phyloP scores from a whole-genome alignment of 1,140 invertebrate species.

The Caenorhabditis briggsae region DNA sequence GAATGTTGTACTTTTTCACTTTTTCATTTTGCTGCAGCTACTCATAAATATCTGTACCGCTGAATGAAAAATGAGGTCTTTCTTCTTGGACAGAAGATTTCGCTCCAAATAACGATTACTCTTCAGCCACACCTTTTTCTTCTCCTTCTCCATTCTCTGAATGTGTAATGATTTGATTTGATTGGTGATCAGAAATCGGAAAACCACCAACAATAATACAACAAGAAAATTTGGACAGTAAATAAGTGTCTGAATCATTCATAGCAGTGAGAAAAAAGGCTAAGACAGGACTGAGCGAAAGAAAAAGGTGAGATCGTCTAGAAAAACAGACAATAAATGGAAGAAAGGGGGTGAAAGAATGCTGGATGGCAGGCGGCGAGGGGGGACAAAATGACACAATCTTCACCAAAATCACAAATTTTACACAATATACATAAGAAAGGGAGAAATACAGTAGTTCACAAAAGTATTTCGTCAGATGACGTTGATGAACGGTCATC shows the following conservation, averaged over 20 bases:
- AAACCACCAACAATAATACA: slow-evolving; percentile 46
- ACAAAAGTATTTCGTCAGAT: slow-evolving; percentile 73
- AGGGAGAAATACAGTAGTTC: slow-evolving; percentile 53
- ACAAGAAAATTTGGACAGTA: neutral
- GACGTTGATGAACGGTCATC: slow-evolving; percentile 70
- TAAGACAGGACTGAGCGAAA: neutral
- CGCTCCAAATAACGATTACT: slow-evolving; percentile 35
- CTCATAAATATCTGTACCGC: neutral
- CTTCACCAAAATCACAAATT: slow-evolving; percentile 29
- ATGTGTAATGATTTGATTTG: slow-evolving; percentile 14
- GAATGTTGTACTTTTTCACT: neutral
- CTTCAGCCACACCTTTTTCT: slow-evolving; percentile 49
- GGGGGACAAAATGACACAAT: slow-evolving; percentile 22
- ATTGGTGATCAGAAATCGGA: slow-evolving; percentile 25
- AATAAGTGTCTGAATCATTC: slow-evolving; percentile 20
- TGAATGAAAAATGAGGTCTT: neutral
- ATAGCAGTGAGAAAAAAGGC: neutral
- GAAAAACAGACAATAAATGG: neutral
- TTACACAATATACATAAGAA: slow-evolving; percentile 20
- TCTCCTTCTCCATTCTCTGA: neutral
- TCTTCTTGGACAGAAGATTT: neutral
- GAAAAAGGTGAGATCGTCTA: slow-evolving; percentile 30
- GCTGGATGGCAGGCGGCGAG: slow-evolving; percentile 7
- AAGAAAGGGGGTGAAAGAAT: slow-evolving; percentile 25
- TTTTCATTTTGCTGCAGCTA: neutral